These are phyloP conservation scores for Mus musculus DNA, from an alignment of 2,113 vertebrate genomes.

Conservation along the genomic window DNA sequence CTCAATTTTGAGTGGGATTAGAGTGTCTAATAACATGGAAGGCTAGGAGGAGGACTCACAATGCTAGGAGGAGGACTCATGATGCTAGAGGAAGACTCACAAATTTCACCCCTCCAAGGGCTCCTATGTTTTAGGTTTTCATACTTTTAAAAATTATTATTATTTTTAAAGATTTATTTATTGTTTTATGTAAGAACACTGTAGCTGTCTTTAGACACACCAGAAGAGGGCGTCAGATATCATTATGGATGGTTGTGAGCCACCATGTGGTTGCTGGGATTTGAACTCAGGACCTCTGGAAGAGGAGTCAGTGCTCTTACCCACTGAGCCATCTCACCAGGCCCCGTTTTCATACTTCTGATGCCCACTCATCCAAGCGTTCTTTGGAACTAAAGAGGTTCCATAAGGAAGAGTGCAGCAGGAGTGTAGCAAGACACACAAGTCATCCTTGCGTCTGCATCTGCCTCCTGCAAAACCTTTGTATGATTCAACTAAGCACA, in stretches of 20 bases:
- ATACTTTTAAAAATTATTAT: background rate
- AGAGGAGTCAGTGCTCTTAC: too few species aligned
- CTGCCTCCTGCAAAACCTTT: background rate
- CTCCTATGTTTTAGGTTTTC: background rate
- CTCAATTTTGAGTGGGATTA: background rate
- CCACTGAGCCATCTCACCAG: too few species aligned
- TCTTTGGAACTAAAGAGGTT: slow-evolving; percentile 15
- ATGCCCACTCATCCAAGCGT: background rate
- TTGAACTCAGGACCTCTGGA: too few species aligned
- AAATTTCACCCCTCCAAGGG: background rate
- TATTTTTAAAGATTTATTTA: too few species aligned
- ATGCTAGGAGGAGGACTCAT: too few species aligned
- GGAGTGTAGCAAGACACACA: background rate
- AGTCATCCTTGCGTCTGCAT: background rate
- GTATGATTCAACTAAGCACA: background rate
- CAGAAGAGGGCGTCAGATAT: too few species aligned
- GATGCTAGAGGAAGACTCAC: background rate
- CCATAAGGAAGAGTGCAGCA: background rate
- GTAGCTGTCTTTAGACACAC: too few species aligned
- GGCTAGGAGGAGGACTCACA: too few species aligned
- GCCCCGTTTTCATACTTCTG: background rate
- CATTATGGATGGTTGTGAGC: too few species aligned
- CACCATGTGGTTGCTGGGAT: too few species aligned
- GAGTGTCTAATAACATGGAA: background rate
- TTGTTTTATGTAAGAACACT: too few species aligned